phyloP scores from a whole-genome alignment of 2,888 invertebrate genomes.

The Lepidocyrtinus sp. region DNA sequence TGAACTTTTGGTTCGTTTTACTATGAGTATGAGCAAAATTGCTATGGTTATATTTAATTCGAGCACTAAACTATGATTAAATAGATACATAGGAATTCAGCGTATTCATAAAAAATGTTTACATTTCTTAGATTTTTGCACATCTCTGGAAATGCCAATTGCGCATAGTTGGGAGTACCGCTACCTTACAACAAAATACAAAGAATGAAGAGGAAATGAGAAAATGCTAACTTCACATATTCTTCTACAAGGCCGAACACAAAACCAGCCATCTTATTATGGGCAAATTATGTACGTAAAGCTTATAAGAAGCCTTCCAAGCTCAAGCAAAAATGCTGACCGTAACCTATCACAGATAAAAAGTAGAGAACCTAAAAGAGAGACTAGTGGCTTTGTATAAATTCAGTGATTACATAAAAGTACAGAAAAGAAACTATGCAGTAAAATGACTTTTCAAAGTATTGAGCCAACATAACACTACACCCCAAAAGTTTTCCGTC shows the following conservation, averaged over 20 bases:
- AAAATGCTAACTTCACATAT: slow-evolving; percentile 39
- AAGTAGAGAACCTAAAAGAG: slow-evolving; percentile 8
- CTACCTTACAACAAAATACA: not conserved
- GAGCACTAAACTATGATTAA: not conserved
- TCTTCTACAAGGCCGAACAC: slow-evolving; percentile 50
- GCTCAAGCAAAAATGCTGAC: slow-evolving; percentile 42
- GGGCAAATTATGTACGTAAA: too few relatives aligned
- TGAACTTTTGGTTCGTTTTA: not conserved
- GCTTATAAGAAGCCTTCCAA: slow-evolving; percentile 38
- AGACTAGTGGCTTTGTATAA: slow-evolving; percentile 10
- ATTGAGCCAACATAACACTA: slow-evolving; percentile 14
- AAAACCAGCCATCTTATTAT: slow-evolving; percentile 12
- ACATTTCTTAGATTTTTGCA: not conserved
- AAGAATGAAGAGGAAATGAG: slow-evolving; percentile 21
- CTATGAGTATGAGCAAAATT: not conserved
- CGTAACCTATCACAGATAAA: slow-evolving; percentile 41
- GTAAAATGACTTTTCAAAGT: not conserved
- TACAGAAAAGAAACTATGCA: slow-evolving; percentile 19
- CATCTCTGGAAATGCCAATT: slow-evolving; percentile 13
- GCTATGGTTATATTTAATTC: not conserved
- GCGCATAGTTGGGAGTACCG: slow-evolving; percentile 9
- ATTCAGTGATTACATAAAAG: slow-evolving; percentile 38
- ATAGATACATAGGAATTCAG: not conserved
- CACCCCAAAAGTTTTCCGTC: slow-evolving; percentile 16
- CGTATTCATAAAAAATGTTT: too few relatives aligned